Evolutionary conservation across 2,797 vertebrate genomes (phyloP).

Genomic region (Syndactyla subalaris): DNA sequence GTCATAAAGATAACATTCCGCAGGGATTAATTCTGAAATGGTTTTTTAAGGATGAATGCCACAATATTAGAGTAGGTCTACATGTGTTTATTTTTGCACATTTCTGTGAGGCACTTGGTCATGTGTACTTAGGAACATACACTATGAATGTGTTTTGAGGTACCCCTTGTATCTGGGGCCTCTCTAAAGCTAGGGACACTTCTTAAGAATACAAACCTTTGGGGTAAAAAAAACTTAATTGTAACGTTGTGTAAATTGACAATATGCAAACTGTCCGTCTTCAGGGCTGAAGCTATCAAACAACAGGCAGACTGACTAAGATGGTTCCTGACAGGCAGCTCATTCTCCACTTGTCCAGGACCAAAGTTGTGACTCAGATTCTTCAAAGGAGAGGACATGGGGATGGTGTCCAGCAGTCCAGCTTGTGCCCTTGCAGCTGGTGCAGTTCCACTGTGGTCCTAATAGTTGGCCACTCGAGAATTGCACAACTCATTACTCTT

Average conservation of each 20-base stretch:
- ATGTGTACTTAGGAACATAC: accelerated
- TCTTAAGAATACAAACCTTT: not conserved
- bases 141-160: not conserved
- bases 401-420: not conserved
- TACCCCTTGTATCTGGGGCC: not conserved
- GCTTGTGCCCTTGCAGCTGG: not conserved
- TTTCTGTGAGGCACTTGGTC: not conserved
- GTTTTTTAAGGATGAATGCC: not conserved
- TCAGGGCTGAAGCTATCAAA: not conserved
- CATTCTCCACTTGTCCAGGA: not conserved
- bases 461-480: not conserved
- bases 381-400: accelerated
- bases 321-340: not conserved
- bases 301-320: not conserved
- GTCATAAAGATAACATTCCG: not conserved
- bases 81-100: not conserved
- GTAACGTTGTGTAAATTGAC: not conserved
- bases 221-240: not conserved
- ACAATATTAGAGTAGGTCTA: not conserved
- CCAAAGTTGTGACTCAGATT: not conserved
- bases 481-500: not conserved
- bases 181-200: not conserved
- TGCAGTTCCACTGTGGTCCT: not conserved
- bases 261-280: not conserved
- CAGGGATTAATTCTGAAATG: not conserved